A percentile compares a stretch with the other conserved stretches of the same genome.
These are phyloP conservation scores for Drosophila emarginata DNA, from an alignment of 2,888 invertebrate species.

Conservation along the genomic window DNA sequence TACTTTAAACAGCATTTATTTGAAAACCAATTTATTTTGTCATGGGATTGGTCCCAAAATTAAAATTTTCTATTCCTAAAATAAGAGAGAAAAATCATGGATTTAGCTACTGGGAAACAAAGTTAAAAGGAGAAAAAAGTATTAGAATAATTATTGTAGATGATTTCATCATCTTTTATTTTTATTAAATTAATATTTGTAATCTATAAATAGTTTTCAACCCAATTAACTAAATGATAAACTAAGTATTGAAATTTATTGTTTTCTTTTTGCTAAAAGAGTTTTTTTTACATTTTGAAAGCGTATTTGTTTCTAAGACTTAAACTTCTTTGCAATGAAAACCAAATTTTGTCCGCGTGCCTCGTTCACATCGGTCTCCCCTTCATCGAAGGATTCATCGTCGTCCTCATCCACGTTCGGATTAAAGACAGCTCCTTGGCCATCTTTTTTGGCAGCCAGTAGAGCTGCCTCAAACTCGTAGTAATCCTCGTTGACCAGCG, in stretches of 20 bases:
- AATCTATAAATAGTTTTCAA: too few species aligned
- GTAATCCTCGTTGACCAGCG: conserved; percentile 77
- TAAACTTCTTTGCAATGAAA: conserved; percentile 60
- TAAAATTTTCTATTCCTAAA: too few species aligned
- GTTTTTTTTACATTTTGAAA: background rate
- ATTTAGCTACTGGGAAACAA: too few species aligned
- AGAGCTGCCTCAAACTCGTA: conserved; percentile 69
- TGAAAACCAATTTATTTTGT: too few species aligned
- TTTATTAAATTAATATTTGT: too few species aligned
- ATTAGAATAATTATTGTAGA: too few species aligned
- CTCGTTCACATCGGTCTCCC: conserved; percentile 39
- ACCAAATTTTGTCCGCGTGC: conserved; percentile 62
- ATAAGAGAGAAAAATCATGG: too few species aligned
- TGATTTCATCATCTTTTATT: too few species aligned
- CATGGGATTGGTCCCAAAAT: too few species aligned
- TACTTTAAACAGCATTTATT: too few species aligned
- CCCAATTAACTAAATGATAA: too few species aligned
- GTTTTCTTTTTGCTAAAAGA: background rate
- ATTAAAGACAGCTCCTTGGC: conserved; percentile 15
- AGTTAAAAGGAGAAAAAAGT: too few species aligned
- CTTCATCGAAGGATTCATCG: conserved; percentile 35
- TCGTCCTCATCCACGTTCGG: conserved; percentile 38
- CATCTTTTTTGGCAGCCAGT: conserved; percentile 28
- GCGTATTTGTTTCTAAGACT: background rate
- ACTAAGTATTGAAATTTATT: background rate